Conservation (phyloP, 2,888 invertebrate species). For the Liposcelis brunnea region DNA sequence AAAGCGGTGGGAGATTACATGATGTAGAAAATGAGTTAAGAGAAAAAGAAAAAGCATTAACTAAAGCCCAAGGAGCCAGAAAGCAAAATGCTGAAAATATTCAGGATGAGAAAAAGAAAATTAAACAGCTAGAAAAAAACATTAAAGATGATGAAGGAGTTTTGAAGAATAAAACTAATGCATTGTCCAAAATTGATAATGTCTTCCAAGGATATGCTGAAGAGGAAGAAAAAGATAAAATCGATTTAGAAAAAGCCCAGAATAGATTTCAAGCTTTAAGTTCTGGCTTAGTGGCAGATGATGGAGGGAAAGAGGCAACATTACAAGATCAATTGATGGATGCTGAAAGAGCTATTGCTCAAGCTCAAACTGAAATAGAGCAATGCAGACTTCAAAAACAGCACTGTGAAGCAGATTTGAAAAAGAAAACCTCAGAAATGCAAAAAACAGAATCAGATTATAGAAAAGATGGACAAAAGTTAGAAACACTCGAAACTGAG, state of each 20-base stretch:
- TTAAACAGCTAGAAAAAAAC: conserved; percentile 46
- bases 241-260: conserved; percentile 54
- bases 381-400: conserved; percentile 57
- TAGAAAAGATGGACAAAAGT: conserved; percentile 33
- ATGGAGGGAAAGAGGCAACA: conserved; percentile 62
- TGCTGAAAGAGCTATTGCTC: conserved; percentile 58
- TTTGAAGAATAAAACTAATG: conserved; percentile 38
- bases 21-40: conserved; percentile 44
- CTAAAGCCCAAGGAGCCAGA: conserved; percentile 40
- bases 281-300: conserved; percentile 62
- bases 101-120: conserved; percentile 46
- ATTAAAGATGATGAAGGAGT: conserved; percentile 44
- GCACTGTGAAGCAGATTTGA: conserved; percentile 43
- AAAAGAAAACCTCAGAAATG: conserved; percentile 45
- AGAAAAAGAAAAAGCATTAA: conserved; percentile 46
- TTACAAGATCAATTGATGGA: conserved; percentile 79
- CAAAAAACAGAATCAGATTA: conserved; percentile 48
- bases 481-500: conserved; percentile 16
- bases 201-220: conserved; percentile 50
- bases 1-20: conserved; percentile 41
- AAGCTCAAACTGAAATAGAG: conserved; percentile 61
- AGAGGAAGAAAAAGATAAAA: conserved; percentile 45
- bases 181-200: conserved; percentile 39
- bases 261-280: conserved; percentile 67
- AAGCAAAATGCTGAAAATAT: conserved; percentile 48